phyloP scores from a whole-genome alignment of 2,888 invertebrate species.

The Drosophila multiciliata region DNA sequence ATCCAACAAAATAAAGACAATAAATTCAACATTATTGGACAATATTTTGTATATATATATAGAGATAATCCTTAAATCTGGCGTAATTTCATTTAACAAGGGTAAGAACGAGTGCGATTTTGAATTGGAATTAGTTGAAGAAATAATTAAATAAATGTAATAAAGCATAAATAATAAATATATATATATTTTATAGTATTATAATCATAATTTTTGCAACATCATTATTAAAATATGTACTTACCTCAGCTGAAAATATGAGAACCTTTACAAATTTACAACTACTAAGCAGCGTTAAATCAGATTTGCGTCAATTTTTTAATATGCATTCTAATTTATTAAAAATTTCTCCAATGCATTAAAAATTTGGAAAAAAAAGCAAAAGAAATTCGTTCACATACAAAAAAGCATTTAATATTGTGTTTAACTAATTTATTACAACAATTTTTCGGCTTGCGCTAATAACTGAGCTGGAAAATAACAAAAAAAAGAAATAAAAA shows the following conservation, averaged over 20 bases:
- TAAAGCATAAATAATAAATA: not conserved
- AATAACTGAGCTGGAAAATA: constrained; percentile 80
- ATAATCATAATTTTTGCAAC: not conserved
- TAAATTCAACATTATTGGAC: not conserved
- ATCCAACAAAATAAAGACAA: too few relatives aligned
- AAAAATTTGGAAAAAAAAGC: constrained; percentile 17
- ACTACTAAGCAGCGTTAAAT: constrained; percentile 37
- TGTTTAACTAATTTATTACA: constrained; percentile 74
- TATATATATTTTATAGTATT: not conserved
- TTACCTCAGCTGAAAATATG: constrained; percentile 46
- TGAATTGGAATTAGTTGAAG: not conserved
- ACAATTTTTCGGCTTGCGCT: constrained; percentile 58
- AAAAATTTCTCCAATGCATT: constrained; percentile 7
- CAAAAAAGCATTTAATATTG: constrained; percentile 51
- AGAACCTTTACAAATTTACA: constrained; percentile 6
- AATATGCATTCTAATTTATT: constrained; percentile 50
- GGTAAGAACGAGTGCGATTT: not conserved
- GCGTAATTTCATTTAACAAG: not conserved
- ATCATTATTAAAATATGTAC: constrained; percentile 18
- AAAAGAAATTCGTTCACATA: constrained; percentile 29
- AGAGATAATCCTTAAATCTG: not conserved
- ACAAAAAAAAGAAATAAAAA: constrained; percentile 55
- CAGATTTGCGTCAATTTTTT: constrained; percentile 44
- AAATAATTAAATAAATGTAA: not conserved
- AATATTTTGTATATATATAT: not conserved